Base-by-base conservation (phyloP, 1,140 invertebrate genomes). In the Mesaphorura yosii region DNA sequence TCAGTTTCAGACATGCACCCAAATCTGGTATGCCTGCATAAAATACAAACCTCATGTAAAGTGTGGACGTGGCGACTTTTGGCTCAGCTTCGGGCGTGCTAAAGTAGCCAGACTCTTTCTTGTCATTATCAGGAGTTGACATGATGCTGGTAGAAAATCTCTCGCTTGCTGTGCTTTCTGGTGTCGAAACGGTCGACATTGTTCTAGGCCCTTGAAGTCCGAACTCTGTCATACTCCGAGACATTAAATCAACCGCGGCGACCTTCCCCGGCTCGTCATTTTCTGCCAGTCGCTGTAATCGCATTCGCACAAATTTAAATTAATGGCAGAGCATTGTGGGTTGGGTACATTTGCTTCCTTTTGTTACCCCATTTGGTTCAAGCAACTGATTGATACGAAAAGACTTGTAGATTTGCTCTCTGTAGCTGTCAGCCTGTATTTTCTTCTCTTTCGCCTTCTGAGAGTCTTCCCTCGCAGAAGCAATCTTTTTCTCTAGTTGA, bases 381-480 rank as follows among this genome's bases (percentile, higher is more conserved):
- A 95, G 72, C 12, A 96, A 71, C 61, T 86, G 78, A 14, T 82
- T 76, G 0, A 88, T 70, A 51, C 79, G 73, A 1, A 88, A 67
- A 44, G 79, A 77, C 48, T 78, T 71, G 62, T 88, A 86, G 2
- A 84, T 74, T 47, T 81, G 75, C 6, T 77, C 69, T 51, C 83
- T 73, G 62, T 83, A 86, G 41, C 84, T 78, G 61, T 93, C 83
- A 57, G 92, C 90, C 69, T 91, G 84, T 49, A 83, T 80, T 62
- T 93, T 88, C 69, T 92, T 91, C 19, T 82, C 70, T 48, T 86
- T 81, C 0, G 90, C 91, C 59, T 83, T 79, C 56, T 90, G 86
- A 65, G 88, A 94, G 69, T 95, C 88, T 65, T 94, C 90, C 50
- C 84, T 73, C 23, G 86, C 84, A 6, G 92, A 88, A 0, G 90